phyloP scores from a whole-genome alignment of 2,797 vertebrate genomes.

The Halcyon chelicuti region DNA sequence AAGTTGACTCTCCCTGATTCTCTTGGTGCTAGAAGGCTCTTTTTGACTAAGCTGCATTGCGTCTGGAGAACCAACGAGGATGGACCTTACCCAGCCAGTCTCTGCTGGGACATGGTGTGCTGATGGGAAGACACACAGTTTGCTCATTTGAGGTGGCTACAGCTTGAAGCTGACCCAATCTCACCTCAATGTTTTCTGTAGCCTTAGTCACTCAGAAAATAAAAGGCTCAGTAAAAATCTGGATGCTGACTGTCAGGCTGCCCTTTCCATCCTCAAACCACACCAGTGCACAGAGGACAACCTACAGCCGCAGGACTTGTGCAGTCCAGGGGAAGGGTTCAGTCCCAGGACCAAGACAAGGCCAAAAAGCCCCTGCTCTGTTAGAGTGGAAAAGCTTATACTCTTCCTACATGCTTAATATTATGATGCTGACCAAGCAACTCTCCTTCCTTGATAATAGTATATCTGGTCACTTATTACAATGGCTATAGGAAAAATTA shows the following conservation, averaged over 20 bases:
- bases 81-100: neutral
- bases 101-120: rapidly evolving
- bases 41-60: neutral
- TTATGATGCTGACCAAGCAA: too few species aligned
- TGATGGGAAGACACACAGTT: neutral
- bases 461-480: neutral
- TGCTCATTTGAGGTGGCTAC: neutral
- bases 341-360: neutral
- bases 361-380: neutral
- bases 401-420: neutral
- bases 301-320: neutral
- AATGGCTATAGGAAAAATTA: neutral
- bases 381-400: neutral
- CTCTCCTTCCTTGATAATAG: neutral
- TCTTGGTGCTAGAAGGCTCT: neutral
- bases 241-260: neutral
- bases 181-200: neutral
- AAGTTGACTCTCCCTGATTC: neutral
- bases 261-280: neutral
- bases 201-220: neutral
- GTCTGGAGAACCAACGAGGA: neutral
- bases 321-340: neutral
- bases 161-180: neutral
- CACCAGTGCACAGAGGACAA: neutral
- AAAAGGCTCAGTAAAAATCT: neutral